Evolutionary conservation across 2,888 invertebrate genomes (phyloP).

Genomic region (Crematogaster levior): DNA sequence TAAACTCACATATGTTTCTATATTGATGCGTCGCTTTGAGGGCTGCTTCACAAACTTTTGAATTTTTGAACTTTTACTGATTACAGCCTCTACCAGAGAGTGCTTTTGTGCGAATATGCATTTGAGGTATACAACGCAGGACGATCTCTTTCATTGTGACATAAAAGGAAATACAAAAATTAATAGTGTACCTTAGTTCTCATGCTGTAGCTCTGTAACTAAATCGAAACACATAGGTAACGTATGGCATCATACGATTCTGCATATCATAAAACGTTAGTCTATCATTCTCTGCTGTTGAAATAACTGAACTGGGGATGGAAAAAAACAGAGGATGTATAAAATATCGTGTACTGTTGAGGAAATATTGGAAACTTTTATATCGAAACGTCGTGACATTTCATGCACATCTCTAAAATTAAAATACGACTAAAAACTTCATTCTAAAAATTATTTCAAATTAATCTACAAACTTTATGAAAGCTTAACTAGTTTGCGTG

Average conservation of each 20-base stretch:
- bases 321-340: not conserved
- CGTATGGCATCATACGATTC: not conserved
- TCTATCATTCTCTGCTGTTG: not conserved
- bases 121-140: not conserved
- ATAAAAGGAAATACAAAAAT: not conserved
- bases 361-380: not conserved
- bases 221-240: not conserved
- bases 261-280: not conserved
- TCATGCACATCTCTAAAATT: not conserved
- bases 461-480: not conserved
- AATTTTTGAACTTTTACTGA: slow-evolving; percentile 10
- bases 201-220: not conserved
- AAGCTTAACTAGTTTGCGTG: not conserved
- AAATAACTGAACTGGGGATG: not conserved
- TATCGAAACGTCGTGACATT: not conserved
- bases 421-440: slow-evolving; percentile 6
- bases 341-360: not conserved
- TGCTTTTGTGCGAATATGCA: not conserved
- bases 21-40: not conserved
- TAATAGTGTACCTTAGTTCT: slow-evolving; percentile 5
- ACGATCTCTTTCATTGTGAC: slow-evolving; percentile 18
- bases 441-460: slow-evolving; percentile 11
- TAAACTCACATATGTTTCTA: slow-evolving; percentile 13
- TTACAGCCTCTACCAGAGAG: not conserved
- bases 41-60: not conserved